Percentiles rank a stretch among this genome's conserved stretches.
These are phyloP conservation scores for Pinna nobilis DNA, from an alignment of 1,140 invertebrate species.

Conservation along the genomic window DNA sequence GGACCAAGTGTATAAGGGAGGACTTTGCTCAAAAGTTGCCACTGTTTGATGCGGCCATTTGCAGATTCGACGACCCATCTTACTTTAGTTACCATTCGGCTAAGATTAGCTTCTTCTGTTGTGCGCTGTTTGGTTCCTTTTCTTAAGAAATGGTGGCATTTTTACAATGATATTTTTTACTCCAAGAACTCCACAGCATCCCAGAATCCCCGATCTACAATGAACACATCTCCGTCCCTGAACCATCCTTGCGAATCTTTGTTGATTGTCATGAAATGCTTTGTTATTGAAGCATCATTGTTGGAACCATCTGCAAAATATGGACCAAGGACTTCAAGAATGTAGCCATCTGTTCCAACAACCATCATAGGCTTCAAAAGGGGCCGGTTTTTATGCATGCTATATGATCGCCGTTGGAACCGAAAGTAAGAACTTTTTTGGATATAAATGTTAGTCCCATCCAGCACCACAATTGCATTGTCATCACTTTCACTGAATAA, in stretches of 20 bases:
- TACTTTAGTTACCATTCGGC: slow-evolving; percentile 26
- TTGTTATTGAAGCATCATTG: slow-evolving; percentile 24
- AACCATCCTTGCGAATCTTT: not conserved
- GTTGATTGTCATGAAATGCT: slow-evolving; percentile 19
- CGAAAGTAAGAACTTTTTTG: slow-evolving; percentile 17
- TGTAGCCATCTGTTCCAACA: slow-evolving; percentile 23
- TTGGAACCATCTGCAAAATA: slow-evolving; percentile 18
- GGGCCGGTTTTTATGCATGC: slow-evolving; percentile 24
- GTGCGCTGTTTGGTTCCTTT: slow-evolving; percentile 17
- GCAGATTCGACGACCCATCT: slow-evolving; percentile 24
- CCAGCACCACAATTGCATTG: slow-evolving; percentile 8
- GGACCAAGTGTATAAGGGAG: not conserved
- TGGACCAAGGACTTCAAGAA: slow-evolving; percentile 16
- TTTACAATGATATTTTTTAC: not conserved
- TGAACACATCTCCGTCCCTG: slow-evolving; percentile 14
- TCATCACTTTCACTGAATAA: not conserved
- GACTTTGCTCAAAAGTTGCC: slow-evolving; percentile 14
- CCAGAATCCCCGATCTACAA: slow-evolving; percentile 18
- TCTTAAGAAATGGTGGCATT: slow-evolving; percentile 7
- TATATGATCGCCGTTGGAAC: slow-evolving; percentile 18
- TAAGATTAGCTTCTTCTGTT: slow-evolving; percentile 20
- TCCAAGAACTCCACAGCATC: slow-evolving; percentile 2
- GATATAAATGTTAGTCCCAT: slow-evolving; percentile 18
- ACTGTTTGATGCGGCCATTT: slow-evolving; percentile 22
- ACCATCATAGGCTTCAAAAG: slow-evolving; percentile 16